These are phyloP conservation scores for Caenorhabditis wallacei DNA, from an alignment of 2,888 invertebrate species.

Conservation along the genomic window DNA sequence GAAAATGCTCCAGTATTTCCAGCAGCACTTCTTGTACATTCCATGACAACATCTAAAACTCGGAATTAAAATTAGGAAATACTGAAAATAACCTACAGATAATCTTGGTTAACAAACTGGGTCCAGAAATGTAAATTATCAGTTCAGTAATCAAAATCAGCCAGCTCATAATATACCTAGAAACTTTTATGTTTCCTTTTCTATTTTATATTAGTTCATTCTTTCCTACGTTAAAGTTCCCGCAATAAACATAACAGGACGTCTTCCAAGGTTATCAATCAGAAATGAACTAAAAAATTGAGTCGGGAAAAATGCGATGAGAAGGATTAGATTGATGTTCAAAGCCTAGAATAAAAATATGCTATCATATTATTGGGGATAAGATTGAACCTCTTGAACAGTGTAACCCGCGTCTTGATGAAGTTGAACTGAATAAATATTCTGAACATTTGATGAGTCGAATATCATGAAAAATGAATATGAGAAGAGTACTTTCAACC, in stretches of 20 bases:
- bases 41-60: neutral
- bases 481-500: neutral
- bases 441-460: neutral
- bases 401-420: slow-evolving; percentile 12
- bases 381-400: slow-evolving; percentile 11
- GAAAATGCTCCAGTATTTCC: neutral
- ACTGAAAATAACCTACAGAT: neutral
- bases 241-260: slow-evolving; percentile 46
- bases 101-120: slow-evolving; percentile 12
- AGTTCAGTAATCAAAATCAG: neutral
- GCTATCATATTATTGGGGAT: neutral
- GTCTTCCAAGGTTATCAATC: slow-evolving; percentile 59
- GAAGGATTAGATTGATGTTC: slow-evolving; percentile 44
- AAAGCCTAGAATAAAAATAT: slow-evolving; percentile 27
- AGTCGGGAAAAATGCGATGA: slow-evolving; percentile 51
- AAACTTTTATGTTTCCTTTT: too few relatives aligned
- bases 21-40: neutral
- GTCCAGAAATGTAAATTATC: neutral
- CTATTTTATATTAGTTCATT: too few relatives aligned
- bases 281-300: slow-evolving; percentile 57
- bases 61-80: neutral
- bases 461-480: slow-evolving; percentile 3
- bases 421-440: neutral
- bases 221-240: neutral
- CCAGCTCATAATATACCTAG: neutral